Conservation (phyloP, 2,113 vertebrate species). For the Ariopsis seemanni region DNA sequence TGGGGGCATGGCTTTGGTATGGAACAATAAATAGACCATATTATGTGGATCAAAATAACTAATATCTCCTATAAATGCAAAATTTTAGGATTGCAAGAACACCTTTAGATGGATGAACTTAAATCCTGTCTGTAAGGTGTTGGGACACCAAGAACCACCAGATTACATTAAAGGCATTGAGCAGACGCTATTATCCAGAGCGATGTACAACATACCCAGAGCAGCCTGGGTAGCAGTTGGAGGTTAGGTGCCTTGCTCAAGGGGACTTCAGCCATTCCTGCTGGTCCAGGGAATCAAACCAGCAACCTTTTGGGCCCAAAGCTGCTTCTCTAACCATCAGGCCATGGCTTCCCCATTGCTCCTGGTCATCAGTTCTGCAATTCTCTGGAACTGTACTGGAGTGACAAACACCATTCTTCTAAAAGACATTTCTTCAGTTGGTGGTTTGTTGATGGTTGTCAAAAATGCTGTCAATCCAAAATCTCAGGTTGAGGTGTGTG, state of each 20-base stretch:
- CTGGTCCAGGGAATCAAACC: too few species aligned
- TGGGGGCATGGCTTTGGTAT: neutral
- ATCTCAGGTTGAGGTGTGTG: neutral
- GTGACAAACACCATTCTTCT: neutral
- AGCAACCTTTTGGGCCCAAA: too few species aligned
- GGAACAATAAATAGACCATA: neutral
- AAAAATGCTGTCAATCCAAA: neutral
- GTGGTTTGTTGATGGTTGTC: neutral
- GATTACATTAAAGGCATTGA: too few species aligned
- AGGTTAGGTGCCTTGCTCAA: too few species aligned
- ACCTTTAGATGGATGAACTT: neutral
- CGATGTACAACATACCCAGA: too few species aligned
- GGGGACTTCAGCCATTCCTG: too few species aligned
- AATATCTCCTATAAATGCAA: neutral
- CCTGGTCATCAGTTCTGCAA: neutral
- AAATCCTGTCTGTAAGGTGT: neutral
- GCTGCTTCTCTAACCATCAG: too few species aligned
- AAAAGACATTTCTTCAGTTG: neutral
- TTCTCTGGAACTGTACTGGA: neutral
- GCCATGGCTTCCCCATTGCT: neutral
- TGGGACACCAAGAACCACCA: neutral
- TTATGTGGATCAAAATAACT: neutral
- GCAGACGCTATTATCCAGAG: too few species aligned
- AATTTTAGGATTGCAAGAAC: neutral
- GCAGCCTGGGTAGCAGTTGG: too few species aligned